These are phyloP conservation scores for Tenthredo scrophulariae DNA, from an alignment of 2,888 invertebrate species.

Conservation along the genomic window DNA sequence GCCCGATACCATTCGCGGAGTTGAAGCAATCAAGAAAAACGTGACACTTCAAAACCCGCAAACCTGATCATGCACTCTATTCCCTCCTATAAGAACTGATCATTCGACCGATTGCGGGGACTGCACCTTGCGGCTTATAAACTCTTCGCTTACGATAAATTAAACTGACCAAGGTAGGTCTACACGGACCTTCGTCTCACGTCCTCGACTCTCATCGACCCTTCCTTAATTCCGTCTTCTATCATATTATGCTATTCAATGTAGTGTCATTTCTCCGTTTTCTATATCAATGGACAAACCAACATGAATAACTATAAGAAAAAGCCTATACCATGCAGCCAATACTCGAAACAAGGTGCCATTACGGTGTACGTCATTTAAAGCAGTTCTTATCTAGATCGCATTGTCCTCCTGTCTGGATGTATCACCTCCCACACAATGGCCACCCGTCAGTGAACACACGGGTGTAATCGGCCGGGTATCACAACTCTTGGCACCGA, in stretches of 20 bases:
- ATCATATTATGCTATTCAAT: background rate
- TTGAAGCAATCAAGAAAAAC: constrained; percentile 31
- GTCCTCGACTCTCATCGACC: background rate
- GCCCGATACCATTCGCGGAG: background rate
- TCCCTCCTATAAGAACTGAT: constrained; percentile 31
- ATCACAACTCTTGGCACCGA: constrained; percentile 61
- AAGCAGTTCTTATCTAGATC: constrained; percentile 64
- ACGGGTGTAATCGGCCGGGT: constrained; percentile 61
- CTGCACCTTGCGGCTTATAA: constrained; percentile 22
- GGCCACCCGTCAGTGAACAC: constrained; percentile 59
- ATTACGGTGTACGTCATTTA: constrained; percentile 58
- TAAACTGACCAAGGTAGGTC: background rate
- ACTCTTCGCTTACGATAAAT: constrained; percentile 15
- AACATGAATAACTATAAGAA: constrained; percentile 24
- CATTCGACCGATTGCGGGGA: constrained; percentile 22
- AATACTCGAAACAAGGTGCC: constrained; percentile 54
- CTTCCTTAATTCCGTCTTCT: background rate
- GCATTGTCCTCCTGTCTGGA: constrained; percentile 67
- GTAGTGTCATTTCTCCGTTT: background rate
- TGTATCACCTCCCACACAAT: constrained; percentile 70
- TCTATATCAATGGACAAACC: constrained; percentile 4
- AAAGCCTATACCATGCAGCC: background rate
- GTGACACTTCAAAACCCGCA: constrained; percentile 31
- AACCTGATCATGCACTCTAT: constrained; percentile 38
- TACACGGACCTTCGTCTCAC: background rate